These are phyloP conservation scores for Ruditapes philippinarum DNA, from an alignment of 1,140 invertebrate genomes.

Conservation along the genomic window DNA sequence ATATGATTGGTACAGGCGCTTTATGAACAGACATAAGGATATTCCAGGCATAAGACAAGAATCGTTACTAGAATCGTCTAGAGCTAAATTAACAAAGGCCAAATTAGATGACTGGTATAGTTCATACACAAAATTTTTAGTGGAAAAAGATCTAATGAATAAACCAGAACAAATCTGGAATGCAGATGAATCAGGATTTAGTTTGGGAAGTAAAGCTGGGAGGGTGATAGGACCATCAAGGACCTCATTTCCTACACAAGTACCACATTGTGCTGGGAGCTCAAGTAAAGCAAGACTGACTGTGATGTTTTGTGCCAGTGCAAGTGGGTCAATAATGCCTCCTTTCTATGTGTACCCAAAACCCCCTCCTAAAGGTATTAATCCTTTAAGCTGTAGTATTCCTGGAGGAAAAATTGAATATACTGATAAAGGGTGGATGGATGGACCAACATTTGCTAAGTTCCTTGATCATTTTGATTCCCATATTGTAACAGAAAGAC, in stretches of 20 bases:
- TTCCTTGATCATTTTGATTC: conserved; percentile 53
- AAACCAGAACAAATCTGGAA: conserved; percentile 60
- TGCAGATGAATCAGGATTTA: conserved; percentile 53
- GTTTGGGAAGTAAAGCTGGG: conserved; percentile 47
- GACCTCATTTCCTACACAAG: conserved; percentile 4
- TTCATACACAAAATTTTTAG: conserved; percentile 22
- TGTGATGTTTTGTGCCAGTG: conserved; percentile 43
- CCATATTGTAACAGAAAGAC: conserved; percentile 39
- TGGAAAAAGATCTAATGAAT: conserved; percentile 25
- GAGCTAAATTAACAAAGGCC: background rate
- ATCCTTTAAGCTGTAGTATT: conserved; percentile 35
- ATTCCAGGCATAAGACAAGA: conserved; percentile 37
- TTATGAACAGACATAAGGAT: conserved; percentile 23
- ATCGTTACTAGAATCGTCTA: conserved; percentile 47
- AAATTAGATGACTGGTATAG: conserved; percentile 10
- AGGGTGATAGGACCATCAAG: conserved; percentile 19
- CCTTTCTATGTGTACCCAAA: conserved; percentile 42
- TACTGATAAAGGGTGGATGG: conserved; percentile 64
- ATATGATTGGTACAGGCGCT: conserved; percentile 56
- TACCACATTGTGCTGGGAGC: conserved; percentile 28
- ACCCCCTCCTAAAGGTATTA: background rate
- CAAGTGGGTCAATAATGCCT: conserved; percentile 49
- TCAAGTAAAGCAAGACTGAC: conserved; percentile 50
- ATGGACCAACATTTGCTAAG: conserved; percentile 19
- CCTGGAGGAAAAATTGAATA: conserved; percentile 10